phyloP scores from a whole-genome alignment of 1,140 invertebrate species.

The Zaprionus tsacasi region DNA sequence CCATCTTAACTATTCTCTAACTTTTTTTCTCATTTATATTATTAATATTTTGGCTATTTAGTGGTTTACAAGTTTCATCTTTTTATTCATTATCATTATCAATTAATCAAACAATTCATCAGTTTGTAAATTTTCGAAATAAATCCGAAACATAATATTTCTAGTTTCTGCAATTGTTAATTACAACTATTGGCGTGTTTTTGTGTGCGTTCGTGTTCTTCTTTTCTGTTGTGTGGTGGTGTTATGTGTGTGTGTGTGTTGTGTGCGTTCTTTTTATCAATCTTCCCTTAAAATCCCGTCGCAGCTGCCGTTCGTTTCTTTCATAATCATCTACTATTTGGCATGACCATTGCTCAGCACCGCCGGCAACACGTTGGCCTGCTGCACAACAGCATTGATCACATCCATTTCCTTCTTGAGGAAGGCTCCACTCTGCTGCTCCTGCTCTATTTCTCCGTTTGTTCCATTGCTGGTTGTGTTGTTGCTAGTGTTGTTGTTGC shows the following conservation, averaged over 20 bases:
- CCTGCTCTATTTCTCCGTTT: conserved; percentile 13
- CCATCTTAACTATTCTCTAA: conserved; percentile 6
- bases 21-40: conserved; percentile 17
- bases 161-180: not conserved
- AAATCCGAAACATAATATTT: conserved; percentile 39
- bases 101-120: conserved; percentile 17
- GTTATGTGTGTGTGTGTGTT: conserved; percentile 17
- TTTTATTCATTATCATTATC: conserved; percentile 19
- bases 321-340: conserved; percentile 67
- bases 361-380: conserved; percentile 78
- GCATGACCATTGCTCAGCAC: conserved; percentile 84
- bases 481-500: conserved; percentile 18
- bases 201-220: conserved; percentile 20
- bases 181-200: conserved; percentile 16
- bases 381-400: conserved; percentile 82
- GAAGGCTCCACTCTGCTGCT: conserved; percentile 69
- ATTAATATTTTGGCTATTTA: conserved; percentile 30
- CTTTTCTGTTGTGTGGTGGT: conserved; percentile 3
- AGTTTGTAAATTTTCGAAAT: conserved; percentile 15
- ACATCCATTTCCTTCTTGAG: conserved; percentile 83
- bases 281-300: conserved; percentile 20
- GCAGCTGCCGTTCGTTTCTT: conserved; percentile 15
- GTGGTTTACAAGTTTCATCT: conserved; percentile 16
- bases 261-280: conserved; percentile 10
- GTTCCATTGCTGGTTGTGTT: conserved; percentile 3